Base-by-base conservation (phyloP, 2,888 invertebrate genomes). In the Megastigmus dorsalis region DNA sequence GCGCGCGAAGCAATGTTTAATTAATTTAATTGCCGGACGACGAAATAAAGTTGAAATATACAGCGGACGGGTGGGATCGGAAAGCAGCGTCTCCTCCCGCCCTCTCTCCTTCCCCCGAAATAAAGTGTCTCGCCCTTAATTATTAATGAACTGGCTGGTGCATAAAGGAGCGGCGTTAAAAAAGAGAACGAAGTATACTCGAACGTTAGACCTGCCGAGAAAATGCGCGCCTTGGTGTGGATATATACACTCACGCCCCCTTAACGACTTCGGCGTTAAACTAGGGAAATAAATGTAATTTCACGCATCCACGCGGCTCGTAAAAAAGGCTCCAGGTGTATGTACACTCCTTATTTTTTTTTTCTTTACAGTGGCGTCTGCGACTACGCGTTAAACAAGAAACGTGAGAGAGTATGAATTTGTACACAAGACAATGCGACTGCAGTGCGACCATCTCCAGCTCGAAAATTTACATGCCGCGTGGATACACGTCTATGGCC, bases 231-330 rank as follows among this genome's bases (percentile, higher is more conserved):
- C 3, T 4, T 33, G 13, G 10, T 54, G 55, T n/a, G n/a, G n/a
- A n/a, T n/a, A 50, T 50, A 20, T 48, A 36, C 60, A 48, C 28
- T 55, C 45, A 50, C 59, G 13, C 30, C 6, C 33, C 23, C 18
- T 41, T 57, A 43, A 59, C 33, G 38, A 55, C 43, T 52, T 13
- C n/a, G 52, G 15, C 54, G 65, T 62, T 66, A 67, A 73, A 68
- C 59, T 65, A 62, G 57, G 54, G 30, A 67, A 69, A 74, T 65
- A 74, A 74, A 74, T 62, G 65, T 59, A 69, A 69, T 68, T 74
- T 74, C 48, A 57, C 68, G 62, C 54, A 30, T 63, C 52, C 26
- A 9, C 67, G 43, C 23, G 23, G 59, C 57, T 55, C 62, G 55
- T 68, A 68, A 63, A 63, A 68, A 68, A n/a, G 5, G 30, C n/a